Evolutionary conservation across 2,113 vertebrate species (phyloP).

Genomic region (Alaudala cheleensis): DNA sequence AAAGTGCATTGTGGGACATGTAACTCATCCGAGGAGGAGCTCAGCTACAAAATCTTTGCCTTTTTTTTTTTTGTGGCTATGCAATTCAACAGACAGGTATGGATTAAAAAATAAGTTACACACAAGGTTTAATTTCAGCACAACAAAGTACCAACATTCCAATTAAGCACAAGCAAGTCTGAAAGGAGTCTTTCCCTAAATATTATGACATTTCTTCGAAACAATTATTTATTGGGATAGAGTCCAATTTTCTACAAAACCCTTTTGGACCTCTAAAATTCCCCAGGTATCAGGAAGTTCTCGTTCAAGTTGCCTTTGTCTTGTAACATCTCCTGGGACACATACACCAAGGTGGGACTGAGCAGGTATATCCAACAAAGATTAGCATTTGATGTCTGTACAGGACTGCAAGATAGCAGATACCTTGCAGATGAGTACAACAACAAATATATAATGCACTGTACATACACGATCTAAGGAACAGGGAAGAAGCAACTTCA

Average conservation of each 20-base stretch:
- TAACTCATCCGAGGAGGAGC: neutral
- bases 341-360: neutral
- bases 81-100: neutral
- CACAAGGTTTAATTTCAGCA: neutral
- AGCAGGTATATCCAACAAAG: neutral
- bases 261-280: neutral
- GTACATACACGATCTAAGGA: neutral
- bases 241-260: neutral
- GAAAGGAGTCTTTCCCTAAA: neutral
- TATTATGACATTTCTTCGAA: neutral
- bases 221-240: neutral
- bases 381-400: neutral
- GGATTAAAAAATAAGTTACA: neutral
- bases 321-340: neutral
- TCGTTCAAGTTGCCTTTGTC: rapidly evolving
- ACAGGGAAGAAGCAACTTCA: neutral
- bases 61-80: neutral
- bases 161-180: neutral
- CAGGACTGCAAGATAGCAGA: neutral
- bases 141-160: neutral
- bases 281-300: neutral
- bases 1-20: neutral
- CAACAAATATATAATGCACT: neutral
- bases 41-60: neutral
- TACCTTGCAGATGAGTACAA: neutral